Base-by-base conservation (phyloP, 37 sponge, comb jelly and placozoan species). In the Ianthella basta region DNA sequence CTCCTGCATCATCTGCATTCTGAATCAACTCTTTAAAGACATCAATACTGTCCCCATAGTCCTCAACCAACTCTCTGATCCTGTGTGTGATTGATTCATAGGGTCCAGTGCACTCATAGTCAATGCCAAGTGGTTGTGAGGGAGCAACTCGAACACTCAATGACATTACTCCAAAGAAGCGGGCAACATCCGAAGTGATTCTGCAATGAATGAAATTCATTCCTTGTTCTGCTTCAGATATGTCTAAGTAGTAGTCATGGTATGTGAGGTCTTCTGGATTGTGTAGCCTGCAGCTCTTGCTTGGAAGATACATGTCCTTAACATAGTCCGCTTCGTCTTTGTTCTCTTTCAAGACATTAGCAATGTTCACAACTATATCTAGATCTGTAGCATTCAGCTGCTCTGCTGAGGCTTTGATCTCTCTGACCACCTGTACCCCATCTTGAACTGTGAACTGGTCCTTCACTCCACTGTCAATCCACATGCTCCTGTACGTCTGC, bases 1-100 rank as follows among this genome's bases (percentile, higher is more conserved):
- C 96, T 72, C 72, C 72, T 38, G 96, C 96, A 90, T 95, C 96
- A 83, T 95, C 96, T 55, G 96, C 96, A 92, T 95, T 95, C 79
- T 95, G 96, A 44, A 92, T 87, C 13, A 95, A 70, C 67, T 95
- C 96, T 53, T 95, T 95, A 68, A 95, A 92, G 35, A 95, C 87
- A 77, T 89, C 92, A 69, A 87, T 87, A 40, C 87, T 68, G 34
- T 57, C 81, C 21, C 74, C 85, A 74, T 95, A 95, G 8, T 87
- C 96, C 38, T 84, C 55, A 35, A 95, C 80, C 10, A 90, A 85
- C 4, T 77, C 82, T 0, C 39, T 63, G 14, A 95, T 86, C 24
- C 96, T 79, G 39, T 72, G 63, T 61, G 96, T 95, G 19, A 95
- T 65, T 12, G 85, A 54, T 37, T 95, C 89, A 72, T 84, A 57